Conservation (phyloP, 2,797 vertebrate species). For the Takifugu ocellatus region DNA sequence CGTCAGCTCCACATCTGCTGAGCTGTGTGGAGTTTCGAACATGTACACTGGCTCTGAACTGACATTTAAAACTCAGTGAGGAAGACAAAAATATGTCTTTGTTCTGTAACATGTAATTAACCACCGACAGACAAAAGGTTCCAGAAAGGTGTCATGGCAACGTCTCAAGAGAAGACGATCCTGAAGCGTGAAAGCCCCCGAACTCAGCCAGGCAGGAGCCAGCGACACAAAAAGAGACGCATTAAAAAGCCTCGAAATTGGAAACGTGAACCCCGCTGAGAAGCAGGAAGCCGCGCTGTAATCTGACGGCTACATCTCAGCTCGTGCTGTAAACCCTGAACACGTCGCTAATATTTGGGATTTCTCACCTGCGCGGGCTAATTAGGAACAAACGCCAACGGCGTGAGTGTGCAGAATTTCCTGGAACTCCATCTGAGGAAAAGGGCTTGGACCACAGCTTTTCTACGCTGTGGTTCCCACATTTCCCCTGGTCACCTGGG, state of each 20-base stretch:
- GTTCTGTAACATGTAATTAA: constrained; percentile 53
- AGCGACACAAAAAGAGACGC: constrained; percentile 59
- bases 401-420: constrained; percentile 9
- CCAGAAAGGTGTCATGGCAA: constrained; percentile 75
- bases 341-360: constrained; percentile 13
- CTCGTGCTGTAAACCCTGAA: constrained; percentile 25
- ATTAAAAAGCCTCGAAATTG: constrained; percentile 67
- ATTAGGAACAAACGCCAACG: constrained; percentile 8
- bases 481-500: no score
- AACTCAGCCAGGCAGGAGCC: constrained; percentile 57
- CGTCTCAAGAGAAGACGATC: constrained; percentile 63
- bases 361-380: constrained; percentile 3
- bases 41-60: neutral
- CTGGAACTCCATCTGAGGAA: neutral
- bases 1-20: no score
- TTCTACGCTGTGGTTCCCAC: no score
- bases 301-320: constrained; percentile 57
- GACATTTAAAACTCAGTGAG: constrained; percentile 43
- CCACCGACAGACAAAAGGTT: constrained; percentile 64
- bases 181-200: constrained; percentile 52
- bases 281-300: constrained; percentile 49
- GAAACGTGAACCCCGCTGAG: constrained; percentile 59
- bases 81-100: constrained; percentile 28
- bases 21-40: no score
- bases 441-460: no score